Base-by-base conservation (phyloP, 2,888 invertebrate genomes). In the Acanthoscelides obtectus region DNA sequence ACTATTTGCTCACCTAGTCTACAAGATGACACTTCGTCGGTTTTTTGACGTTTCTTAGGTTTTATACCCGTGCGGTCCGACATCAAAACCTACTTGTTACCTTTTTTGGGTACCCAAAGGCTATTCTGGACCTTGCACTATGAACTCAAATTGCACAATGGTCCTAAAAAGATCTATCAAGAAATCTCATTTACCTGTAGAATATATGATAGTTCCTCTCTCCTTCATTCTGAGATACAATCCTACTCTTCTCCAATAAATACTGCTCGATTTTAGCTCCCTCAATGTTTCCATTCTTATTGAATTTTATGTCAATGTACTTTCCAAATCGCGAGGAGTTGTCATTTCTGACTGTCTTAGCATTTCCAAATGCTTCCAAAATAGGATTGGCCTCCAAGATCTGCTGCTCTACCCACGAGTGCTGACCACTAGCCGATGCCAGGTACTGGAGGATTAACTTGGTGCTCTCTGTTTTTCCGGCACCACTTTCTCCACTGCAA, bases 381-480 rank as follows among this genome's bases (percentile, higher is more conserved):
- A 98, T 95, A 0, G 98, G 97, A 88, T 98, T 98, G 0, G 98
- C 95, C 86, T 98, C 97, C 76, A 98, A 90, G 73, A 98, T 97
- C 85, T 98, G 98, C 82, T 98, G 97, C 84, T 98, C 98, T 73
- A 98, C 96, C 97, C 97, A 97, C 0, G 96, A 96, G 85, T 97
- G 97, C 82, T 97, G 96, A 0, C 97, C 97, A 82, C 95, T 96
- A 17, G 95, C 94, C 0, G 97, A 94, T 0, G 98, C 97, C 79
- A 98, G 86, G 84, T 97, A 98, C 85, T 98, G 97, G 0, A 98
- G 88, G 76, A 98, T 93, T 72, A 98, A 86, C 86, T 98, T 98
- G 0, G 97, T 98, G 82, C 96, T 96, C 85, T 98, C 97, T 0
- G 97, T 98, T 87, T 98, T 98, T 0, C 97, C 98, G 8, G 97